Base-by-base conservation (phyloP, 2,113 vertebrate species). In the Jacana jacana region DNA sequence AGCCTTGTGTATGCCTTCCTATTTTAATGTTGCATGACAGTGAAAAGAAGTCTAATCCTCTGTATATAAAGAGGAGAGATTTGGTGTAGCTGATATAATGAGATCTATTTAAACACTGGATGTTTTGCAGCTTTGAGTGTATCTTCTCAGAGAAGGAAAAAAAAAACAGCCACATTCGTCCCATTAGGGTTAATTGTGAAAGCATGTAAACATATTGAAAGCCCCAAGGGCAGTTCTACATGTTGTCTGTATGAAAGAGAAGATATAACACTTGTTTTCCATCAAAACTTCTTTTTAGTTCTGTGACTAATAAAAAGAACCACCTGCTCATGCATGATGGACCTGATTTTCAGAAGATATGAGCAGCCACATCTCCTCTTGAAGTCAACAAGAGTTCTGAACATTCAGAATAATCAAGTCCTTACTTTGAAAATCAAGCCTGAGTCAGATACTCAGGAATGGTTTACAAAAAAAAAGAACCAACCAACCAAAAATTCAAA, bases 11-110 rank as follows among this genome's bases (percentile, higher is more conserved):
- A 97, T 97, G 97, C 96, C 94, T 98, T 97, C 96, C 95, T 98
- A 96, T 97, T 98, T 98, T 98, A 98, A 98, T 98, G 98, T 98
- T 98, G 98, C 97, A 96, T 97, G 98, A 98, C 98, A 98, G 97
- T 97, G 96, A 96, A 97, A 97, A 97, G 97, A 97, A 97, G 98
- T 96, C 94, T 97, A 98, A 97, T 98, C 96, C 93, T 97, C 93
- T 96, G 96, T 98, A 97, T 97, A 95, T 97, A 96, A 98, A 98
- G 97, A 97, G 87, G 82, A 97, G 92, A 96, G 97, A 97, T 97
- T 95, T 97, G 94, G 94, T 97, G 93, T 81, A 93, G 95, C 93
- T 97, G 97, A 97, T 98, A 97, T 97, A 98, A 98, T 97, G 97
- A 98, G 97, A 97, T 97, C 97, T 97, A 72, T 97, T 98, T 97